Conservation (phyloP, 2,888 invertebrate species). For the Argyresthia goedartella region DNA sequence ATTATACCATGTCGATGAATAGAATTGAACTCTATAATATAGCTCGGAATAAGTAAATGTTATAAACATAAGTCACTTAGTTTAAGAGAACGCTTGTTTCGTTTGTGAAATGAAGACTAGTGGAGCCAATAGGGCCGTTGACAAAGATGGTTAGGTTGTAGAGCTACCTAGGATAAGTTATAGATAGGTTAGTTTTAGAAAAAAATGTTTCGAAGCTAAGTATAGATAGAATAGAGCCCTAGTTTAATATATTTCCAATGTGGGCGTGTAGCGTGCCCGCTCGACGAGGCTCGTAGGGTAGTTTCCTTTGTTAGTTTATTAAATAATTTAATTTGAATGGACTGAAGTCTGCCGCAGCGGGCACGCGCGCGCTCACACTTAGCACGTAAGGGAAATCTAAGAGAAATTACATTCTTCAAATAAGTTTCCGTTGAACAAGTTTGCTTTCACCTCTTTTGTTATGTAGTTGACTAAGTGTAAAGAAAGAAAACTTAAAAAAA, state of each 20-base stretch:
- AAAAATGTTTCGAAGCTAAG: conserved; percentile 66
- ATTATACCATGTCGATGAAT: conserved; percentile 55
- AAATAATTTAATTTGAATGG: conserved; percentile 69
- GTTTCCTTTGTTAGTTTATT: conserved; percentile 68
- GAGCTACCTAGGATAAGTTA: conserved; percentile 48
- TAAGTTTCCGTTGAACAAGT: conserved; percentile 66
- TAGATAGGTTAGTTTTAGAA: conserved; percentile 66
- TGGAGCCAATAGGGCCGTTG: conserved; percentile 42
- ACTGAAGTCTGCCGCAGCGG: conserved; percentile 50
- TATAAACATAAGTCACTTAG: conserved; percentile 59
- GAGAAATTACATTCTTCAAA: conserved; percentile 51
- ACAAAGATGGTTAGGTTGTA: conserved; percentile 54
- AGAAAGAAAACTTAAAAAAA: conserved; percentile 60
- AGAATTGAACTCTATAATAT: conserved; percentile 29
- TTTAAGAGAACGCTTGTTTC: conserved; percentile 51
- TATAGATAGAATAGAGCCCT: conserved; percentile 57
- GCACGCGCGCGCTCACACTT: conserved; percentile 26
- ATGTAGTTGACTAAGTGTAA: conserved; percentile 68
- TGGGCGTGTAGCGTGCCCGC: conserved; percentile 29
- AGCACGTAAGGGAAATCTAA: conserved; percentile 31
- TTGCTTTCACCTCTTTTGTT: conserved; percentile 70
- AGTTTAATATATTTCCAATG: conserved; percentile 51
- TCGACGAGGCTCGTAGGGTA: conserved; percentile 50
- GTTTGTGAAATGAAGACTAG: conserved; percentile 44
- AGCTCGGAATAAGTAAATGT: conserved; percentile 57